Percentiles rank a stretch among this genome's conserved stretches.
Conservation (phyloP, 2,113 vertebrate genomes). For the Conger conger region DNA sequence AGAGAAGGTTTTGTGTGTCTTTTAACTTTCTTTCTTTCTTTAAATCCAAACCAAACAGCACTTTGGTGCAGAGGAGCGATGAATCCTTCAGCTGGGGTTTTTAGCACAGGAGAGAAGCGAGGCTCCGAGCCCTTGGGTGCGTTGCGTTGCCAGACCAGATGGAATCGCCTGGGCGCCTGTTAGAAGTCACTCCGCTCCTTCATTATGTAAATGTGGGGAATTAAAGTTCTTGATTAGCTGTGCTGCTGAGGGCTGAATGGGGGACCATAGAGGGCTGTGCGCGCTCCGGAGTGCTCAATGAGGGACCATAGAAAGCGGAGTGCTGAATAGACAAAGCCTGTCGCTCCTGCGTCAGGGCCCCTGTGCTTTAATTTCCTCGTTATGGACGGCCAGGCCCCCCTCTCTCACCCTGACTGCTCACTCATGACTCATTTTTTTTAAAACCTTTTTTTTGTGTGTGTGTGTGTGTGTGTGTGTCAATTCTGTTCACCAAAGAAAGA, state of each 20-base stretch:
- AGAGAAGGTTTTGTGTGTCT: not conserved
- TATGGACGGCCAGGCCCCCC: not conserved
- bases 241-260: not conserved
- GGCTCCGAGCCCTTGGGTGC: not conserved
- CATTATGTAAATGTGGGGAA: constrained; percentile 38
- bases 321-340: constrained; percentile 24
- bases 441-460: not conserved
- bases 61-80: not conserved
- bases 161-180: constrained; percentile 5
- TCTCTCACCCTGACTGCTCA: constrained; percentile 10
- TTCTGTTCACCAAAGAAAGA: not conserved
- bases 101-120: not conserved
- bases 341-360: constrained; percentile 10
- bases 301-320: not conserved
- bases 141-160: not conserved
- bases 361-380: constrained; percentile 18
- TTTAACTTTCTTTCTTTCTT: not conserved
- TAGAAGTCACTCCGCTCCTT: constrained; percentile 24
- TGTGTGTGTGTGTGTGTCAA: too few relatives aligned
- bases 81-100: not conserved
- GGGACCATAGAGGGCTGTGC: not conserved
- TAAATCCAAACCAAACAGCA: constrained; percentile 9
- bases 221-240: constrained; percentile 32
- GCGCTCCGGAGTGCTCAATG: too few relatives aligned
- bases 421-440: constrained; percentile 8